Base-by-base conservation (phyloP, 2,113 vertebrate species). In the Lota lota region DNA sequence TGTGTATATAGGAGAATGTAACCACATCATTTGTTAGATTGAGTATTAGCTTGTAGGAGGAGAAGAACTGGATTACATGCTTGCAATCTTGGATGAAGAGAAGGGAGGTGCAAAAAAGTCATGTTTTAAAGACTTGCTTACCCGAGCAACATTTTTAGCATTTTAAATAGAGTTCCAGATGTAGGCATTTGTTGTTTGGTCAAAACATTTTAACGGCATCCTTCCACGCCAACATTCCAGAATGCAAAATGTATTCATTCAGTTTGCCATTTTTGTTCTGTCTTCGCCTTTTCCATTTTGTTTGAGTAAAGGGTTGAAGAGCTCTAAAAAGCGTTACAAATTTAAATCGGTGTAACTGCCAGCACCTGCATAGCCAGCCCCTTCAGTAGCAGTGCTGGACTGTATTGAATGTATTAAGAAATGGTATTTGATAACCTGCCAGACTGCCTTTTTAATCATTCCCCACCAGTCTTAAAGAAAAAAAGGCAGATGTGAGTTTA, bases 1-100 rank as follows among this genome's bases (percentile, higher is more conserved):
- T 51, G 40, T 78, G 76, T 75, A 83, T 50, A 85, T 80, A 79
- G 53, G 7, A 79, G 83, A 86, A 83, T 86, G 77, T 79, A 79
- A 76, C 64, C 66, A 77, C 64, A 61, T 69, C 61, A 61, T 28
- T 63, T 50, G 67, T 66, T 74, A 4, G 53, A 56, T 18, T 33
- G 68, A 64, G 22, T 61, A 51, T 74, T 72, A 74, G 56, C 74
- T 70, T 76, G 61, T 60, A 64, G 62, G 68, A 50, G 16, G 54
- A 51, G 28, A 11, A 24, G 66, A 67, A 56, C 20, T 36, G 21
- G 64, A 61, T 69, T 20, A 54, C 36, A 40, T n/a, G 66, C 21
- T 4, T 57, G 4, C 19, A 8, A 74, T 67, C 65, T 59, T 33
- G 51, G 68, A 67, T 20, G 51, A 62, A 69, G 24, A 60, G 22